These are phyloP conservation scores for Meleagris gallopavo DNA, from an alignment of 2,113 vertebrate species.

Conservation along the genomic window DNA sequence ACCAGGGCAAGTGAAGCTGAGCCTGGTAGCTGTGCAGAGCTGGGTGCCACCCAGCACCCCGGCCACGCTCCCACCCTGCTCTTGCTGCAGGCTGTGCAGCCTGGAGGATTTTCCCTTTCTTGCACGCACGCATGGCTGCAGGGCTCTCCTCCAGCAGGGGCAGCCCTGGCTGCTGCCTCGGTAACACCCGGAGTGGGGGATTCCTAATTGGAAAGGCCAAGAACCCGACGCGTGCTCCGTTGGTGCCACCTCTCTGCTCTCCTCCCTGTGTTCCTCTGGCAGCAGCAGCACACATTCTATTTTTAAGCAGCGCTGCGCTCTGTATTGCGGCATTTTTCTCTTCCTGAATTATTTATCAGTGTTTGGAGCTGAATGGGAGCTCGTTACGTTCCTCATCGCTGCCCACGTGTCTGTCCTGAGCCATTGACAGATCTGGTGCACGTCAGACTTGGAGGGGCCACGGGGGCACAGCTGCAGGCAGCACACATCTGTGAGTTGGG, in stretches of 20 bases:
- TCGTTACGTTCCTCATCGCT: conserved; percentile 41
- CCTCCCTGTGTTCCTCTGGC: not conserved
- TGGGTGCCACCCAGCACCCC: too few species aligned
- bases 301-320: conserved; percentile 69
- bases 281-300: conserved; percentile 37
- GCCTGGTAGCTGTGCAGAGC: not conserved
- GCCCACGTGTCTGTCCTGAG: conserved; percentile 71
- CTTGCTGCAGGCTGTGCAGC: not conserved
- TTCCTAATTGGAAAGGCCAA: not conserved
- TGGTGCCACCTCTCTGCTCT: not conserved
- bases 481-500: too few species aligned
- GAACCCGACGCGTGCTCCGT: not conserved
- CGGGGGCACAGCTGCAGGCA: not conserved
- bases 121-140: not conserved
- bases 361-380: conserved; percentile 73
- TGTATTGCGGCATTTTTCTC: conserved; percentile 73
- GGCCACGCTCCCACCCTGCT: not conserved
- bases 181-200: too few species aligned
- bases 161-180: not conserved
- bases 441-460: conserved; percentile 46
- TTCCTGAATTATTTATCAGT: conserved; percentile 81
- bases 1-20: rapidly evolving
- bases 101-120: too few species aligned
- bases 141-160: not conserved
- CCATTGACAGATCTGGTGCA: conserved; percentile 77